These are phyloP conservation scores for Oegoconia quadripuncta DNA, from an alignment of 2,888 invertebrate genomes.

Conservation along the genomic window DNA sequence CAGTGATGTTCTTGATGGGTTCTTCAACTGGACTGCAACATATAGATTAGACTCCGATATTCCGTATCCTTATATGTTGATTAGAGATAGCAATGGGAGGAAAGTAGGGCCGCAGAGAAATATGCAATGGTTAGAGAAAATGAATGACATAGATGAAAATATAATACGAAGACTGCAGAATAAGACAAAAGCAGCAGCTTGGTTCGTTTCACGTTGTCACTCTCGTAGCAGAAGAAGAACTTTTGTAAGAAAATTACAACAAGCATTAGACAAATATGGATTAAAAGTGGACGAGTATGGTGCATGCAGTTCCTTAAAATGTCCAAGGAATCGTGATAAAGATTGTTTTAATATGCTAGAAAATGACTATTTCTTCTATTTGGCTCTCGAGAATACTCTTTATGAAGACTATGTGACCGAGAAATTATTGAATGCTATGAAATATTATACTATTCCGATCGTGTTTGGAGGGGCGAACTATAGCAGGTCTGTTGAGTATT, in stretches of 20 bases:
- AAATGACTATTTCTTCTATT: conserved; percentile 33
- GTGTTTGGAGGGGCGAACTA: conserved; percentile 79
- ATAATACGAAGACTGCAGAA: conserved; percentile 21
- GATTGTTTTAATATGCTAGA: conserved; percentile 16
- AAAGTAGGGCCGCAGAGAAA: conserved; percentile 25
- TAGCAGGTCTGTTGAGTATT: neutral
- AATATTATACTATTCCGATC: conserved; percentile 79
- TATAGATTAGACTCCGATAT: conserved; percentile 30
- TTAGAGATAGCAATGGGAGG: conserved; percentile 21
- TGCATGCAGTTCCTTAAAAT: conserved; percentile 21
- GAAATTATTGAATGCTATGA: conserved; percentile 40
- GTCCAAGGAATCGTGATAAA: neutral
- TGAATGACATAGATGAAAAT: conserved; percentile 22
- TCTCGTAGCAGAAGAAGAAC: conserved; percentile 21
- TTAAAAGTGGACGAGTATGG: conserved; percentile 30
- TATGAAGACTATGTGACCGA: conserved; percentile 33
- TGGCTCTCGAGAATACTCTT: conserved; percentile 36
- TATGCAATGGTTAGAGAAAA: conserved; percentile 24
- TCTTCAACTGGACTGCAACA: conserved; percentile 37
- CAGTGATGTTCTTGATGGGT: too few relatives aligned
- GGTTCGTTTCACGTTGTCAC: conserved; percentile 35
- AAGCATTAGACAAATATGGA: conserved; percentile 18
- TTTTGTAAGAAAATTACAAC: conserved; percentile 19
- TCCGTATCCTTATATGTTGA: conserved; percentile 20
- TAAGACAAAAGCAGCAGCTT: conserved; percentile 33